Base-by-base conservation (phyloP, 2,113 vertebrate species). In the Hippopotamus amphibius region DNA sequence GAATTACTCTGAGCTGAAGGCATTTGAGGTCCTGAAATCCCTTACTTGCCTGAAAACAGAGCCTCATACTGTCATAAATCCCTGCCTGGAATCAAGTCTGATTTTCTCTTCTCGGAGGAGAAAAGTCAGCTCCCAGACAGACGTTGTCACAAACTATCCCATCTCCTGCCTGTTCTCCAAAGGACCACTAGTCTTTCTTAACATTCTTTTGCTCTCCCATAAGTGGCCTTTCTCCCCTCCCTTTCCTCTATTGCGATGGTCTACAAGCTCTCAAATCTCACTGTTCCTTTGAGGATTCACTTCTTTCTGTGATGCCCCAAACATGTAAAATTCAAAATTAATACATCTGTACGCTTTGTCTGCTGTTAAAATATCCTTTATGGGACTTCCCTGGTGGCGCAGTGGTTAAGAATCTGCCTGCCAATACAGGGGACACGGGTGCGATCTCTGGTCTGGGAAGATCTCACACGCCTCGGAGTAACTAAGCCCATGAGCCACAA, bases 161-260 rank as follows among this genome's bases (percentile, higher is more conserved):
- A 5, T n/a, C 12, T 43, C 65, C 30, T 15, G 0, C 6, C 37
- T 37, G 0, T 6, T 26, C n/a, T 90, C 59, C 65, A 6, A 2
- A 43, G 41, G 30, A 30, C 61, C 61, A 6, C 9, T 57, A 48
- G 19, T 82, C 28, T 17, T n/a, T 43, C 86, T 57, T 46, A 16
- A 82, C 21, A 21, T 46, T 50, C 7, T 0, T 24, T 9, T 41
- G 69, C 61, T 57, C 57, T 30, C 37, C 66, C 9, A 0, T 2
- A 5, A 5, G 6, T 1, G 48, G 37, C 63, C 46, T 24, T 7
- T 41, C 17, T 46, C 37, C 9, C 57, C 9, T 17, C 26, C 24
- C 24, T 57, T n/a, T 6, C 22, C 37, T 48, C 53, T 37, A 3
- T 14, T 2, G 15, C 5, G 9, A 2, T 11, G 33, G 65, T 3